Conservation (phyloP, 2,888 invertebrate genomes). For the Parnassius glacialis region DNA sequence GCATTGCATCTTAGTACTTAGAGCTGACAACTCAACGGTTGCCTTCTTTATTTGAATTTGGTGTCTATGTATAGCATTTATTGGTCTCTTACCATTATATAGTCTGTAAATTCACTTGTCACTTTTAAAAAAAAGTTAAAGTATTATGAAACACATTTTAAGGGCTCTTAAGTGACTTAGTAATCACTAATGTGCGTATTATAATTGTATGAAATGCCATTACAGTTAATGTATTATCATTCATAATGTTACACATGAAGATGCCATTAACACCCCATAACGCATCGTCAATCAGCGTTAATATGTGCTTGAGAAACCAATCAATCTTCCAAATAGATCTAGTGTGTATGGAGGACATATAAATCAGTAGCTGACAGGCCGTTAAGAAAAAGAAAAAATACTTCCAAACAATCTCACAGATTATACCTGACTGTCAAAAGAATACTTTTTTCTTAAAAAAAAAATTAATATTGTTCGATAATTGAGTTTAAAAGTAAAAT, state of each 20-base stretch:
- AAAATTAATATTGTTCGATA: no score
- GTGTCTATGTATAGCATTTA: no score
- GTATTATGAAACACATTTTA: not conserved
- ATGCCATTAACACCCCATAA: not conserved
- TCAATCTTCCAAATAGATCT: conserved; percentile 11
- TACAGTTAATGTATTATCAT: not conserved
- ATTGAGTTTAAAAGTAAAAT: no score
- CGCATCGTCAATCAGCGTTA: not conserved
- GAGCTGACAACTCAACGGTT: no score
- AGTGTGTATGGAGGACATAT: not conserved
- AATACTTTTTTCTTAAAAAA: not conserved
- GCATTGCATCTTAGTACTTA: no score
- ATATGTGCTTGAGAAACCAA: not conserved
- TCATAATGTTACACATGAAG: not conserved
- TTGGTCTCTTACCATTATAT: no score
- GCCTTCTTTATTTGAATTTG: no score
- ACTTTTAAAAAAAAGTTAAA: no score
- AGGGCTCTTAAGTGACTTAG: not conserved
- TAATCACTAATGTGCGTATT: not conserved
- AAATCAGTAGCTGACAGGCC: conserved; percentile 1
- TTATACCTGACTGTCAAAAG: not conserved
- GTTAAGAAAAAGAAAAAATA: conserved; percentile 5
- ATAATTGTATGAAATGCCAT: not conserved
- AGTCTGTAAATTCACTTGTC: no score
- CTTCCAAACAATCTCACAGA: not conserved